phyloP scores from a whole-genome alignment of 2,797 vertebrate genomes.

The Crocodylus rhombifer region DNA sequence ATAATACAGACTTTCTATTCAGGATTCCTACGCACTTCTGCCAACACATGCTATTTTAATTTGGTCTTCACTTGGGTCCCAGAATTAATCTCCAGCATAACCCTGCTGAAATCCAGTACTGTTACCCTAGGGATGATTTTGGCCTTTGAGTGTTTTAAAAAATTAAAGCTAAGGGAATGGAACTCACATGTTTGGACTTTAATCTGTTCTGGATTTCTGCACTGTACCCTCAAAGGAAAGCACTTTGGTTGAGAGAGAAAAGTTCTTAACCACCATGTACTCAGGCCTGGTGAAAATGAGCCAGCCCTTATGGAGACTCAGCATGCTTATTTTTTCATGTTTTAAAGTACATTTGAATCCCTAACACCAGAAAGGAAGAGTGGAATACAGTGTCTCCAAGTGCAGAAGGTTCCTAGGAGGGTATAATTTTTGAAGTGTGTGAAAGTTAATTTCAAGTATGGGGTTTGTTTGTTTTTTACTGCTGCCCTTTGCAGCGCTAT shows the following conservation, averaged over 20 bases:
- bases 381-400: neutral
- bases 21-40: slow-evolving; percentile 34
- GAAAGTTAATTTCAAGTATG: slow-evolving; percentile 11
- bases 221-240: no score
- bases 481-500: neutral
- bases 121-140: neutral
- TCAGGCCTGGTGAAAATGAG: neutral
- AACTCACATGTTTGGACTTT: neutral
- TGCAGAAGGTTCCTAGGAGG: neutral
- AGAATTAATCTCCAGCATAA: neutral
- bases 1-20: slow-evolving; percentile 26
- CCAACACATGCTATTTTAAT: slow-evolving; percentile 59
- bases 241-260: no score
- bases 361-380: neutral
- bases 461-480: neutral
- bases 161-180: neutral
- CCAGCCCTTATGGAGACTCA: neutral
- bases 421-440: neutral
- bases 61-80: no score
- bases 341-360: neutral
- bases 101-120: neutral
- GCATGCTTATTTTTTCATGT: neutral
- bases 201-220: neutral
- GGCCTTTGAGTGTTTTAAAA: slow-evolving; percentile 7
- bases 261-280: no score